phyloP scores from a whole-genome alignment of 1,140 invertebrate genomes.

The Neotoxoptera formosana region DNA sequence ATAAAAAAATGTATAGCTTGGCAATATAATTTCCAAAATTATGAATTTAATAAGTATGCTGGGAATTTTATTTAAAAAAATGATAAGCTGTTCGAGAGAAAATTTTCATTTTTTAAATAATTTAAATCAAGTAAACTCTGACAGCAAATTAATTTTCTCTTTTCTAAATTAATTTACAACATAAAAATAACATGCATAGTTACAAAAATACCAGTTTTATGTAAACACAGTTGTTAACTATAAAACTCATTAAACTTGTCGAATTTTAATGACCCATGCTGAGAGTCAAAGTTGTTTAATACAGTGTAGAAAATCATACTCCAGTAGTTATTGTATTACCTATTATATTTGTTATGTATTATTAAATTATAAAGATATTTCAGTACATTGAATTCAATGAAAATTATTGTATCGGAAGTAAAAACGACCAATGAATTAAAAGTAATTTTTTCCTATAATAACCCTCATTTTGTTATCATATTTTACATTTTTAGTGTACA shows the following conservation, averaged over 20 bases:
- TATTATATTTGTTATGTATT: neutral
- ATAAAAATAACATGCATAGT: neutral
- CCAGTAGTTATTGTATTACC: neutral
- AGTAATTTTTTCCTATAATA: no score
- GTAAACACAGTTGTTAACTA: slow-evolving; percentile 21
- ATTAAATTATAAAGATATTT: neutral
- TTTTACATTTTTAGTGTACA: no score
- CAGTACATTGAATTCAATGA: no score
- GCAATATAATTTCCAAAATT: neutral
- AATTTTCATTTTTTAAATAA: slow-evolving; percentile 32
- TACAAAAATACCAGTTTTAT: slow-evolving; percentile 29
- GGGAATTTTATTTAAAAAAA: neutral
- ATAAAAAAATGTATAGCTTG: neutral
- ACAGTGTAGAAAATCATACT: neutral
- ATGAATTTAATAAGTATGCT: neutral
- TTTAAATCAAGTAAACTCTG: neutral
- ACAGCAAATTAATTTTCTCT: neutral
- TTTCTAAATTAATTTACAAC: slow-evolving; percentile 43
- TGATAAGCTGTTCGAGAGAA: neutral
- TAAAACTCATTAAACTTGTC: slow-evolving; percentile 14
- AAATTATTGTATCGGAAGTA: no score
- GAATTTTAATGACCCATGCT: neutral
- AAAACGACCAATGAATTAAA: no score
- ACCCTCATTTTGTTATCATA: no score
- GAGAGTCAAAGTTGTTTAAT: slow-evolving; percentile 13